A percentile compares a stretch with the other conserved stretches of the same genome.
Conservation (phyloP, 1,140 invertebrate species). For the Eupeodes corollae region DNA sequence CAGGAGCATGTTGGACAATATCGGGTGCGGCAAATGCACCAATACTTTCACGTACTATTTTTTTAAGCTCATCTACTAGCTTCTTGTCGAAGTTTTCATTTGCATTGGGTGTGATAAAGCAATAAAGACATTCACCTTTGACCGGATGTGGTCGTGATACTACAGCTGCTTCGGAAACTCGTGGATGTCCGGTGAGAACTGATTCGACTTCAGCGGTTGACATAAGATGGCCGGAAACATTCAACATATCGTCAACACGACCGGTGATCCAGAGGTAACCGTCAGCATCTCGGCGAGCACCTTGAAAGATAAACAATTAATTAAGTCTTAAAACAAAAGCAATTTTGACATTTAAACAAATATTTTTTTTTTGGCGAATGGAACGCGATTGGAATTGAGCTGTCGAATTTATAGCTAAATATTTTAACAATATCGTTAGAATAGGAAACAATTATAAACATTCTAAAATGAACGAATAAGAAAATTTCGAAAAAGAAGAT, state of each 20-base stretch:
- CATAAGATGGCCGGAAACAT: constrained; percentile 94
- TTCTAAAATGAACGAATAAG: too few species aligned
- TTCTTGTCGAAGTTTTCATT: constrained; percentile 57
- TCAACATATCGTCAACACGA: constrained; percentile 94
- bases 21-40: constrained; percentile 95
- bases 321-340: not conserved
- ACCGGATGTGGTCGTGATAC: constrained; percentile 86
- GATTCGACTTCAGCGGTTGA: constrained; percentile 94
- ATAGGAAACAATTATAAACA: too few species aligned
- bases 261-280: constrained; percentile 97
- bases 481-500: too few species aligned
- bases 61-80: constrained; percentile 64
- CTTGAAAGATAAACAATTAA: constrained; percentile 41
- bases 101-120: constrained; percentile 83
- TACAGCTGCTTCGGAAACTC: constrained; percentile 87
- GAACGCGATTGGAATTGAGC: too few species aligned
- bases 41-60: constrained; percentile 79
- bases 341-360: not conserved
- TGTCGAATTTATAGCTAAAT: too few species aligned
- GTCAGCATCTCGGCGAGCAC: constrained; percentile 80
- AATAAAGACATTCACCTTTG: constrained; percentile 94
- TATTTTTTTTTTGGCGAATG: too few species aligned
- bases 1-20: constrained; percentile 81
- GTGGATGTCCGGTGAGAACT: constrained; percentile 70
- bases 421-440: too few species aligned